Evolutionary conservation across 2,797 vertebrate species (phyloP).

Genomic region (Scomberomorus guttatus): DNA sequence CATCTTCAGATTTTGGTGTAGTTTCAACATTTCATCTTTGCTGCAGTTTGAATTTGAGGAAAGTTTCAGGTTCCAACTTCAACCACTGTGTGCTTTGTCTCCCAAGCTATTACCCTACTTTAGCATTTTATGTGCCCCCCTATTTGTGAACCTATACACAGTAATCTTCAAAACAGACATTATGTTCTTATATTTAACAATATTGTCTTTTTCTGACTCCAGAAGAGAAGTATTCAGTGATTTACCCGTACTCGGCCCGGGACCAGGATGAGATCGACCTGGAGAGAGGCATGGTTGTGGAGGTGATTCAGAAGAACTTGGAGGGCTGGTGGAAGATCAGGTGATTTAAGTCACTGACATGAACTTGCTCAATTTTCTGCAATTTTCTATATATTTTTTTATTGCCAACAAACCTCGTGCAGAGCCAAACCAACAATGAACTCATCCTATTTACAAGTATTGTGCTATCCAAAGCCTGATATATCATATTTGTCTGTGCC

Average conservation of each 20-base stretch:
- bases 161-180: not conserved
- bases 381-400: too few relatives aligned
- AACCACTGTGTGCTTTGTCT: slow-evolving; percentile 25
- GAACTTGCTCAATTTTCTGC: too few relatives aligned
- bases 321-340: slow-evolving; percentile 99
- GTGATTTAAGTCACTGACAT: slow-evolving; percentile 73
- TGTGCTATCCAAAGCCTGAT: too few relatives aligned
- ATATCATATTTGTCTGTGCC: too few relatives aligned
- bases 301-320: slow-evolving; percentile 97
- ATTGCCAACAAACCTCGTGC: too few relatives aligned
- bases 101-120: slow-evolving; percentile 23
- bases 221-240: slow-evolving; percentile 97
- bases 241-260: slow-evolving; percentile 94
- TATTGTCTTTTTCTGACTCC: slow-evolving; percentile 47
- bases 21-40: not conserved
- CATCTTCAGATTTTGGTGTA: not conserved
- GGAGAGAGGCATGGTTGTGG: slow-evolving; percentile 94
- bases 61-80: not conserved
- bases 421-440: too few relatives aligned
- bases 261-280: slow-evolving; percentile 97
- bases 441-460: too few relatives aligned
- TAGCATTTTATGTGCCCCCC: slow-evolving; percentile 12
- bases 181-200: not conserved
- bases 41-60: slow-evolving; percentile 6
- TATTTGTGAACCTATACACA: not conserved